A percentile compares a stretch with the other conserved stretches of the same genome.
phyloP scores from a whole-genome alignment of 1,140 invertebrate species.

The Plectrocnemia conspersa region DNA sequence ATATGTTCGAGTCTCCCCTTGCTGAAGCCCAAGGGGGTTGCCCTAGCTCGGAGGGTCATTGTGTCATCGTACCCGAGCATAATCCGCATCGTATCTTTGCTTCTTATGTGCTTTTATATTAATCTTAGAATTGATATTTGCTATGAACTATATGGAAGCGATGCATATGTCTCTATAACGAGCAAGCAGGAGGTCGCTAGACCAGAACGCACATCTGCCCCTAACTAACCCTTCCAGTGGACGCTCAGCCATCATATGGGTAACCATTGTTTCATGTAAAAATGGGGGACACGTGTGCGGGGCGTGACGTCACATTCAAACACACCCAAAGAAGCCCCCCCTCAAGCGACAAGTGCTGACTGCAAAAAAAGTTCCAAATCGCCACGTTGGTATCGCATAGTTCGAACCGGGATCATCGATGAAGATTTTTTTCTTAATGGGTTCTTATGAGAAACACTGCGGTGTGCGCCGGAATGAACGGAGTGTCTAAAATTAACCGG shows the following conservation, averaged over 20 bases:
- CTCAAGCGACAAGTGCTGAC: too few relatives aligned
- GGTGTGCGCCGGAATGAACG: slow-evolving; percentile 13
- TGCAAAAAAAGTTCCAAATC: too few relatives aligned
- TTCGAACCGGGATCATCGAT: not conserved
- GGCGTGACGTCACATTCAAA: not conserved
- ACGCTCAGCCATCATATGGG: not conserved
- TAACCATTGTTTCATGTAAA: slow-evolving; percentile 14
- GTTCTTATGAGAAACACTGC: slow-evolving; percentile 9
- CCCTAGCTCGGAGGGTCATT: slow-evolving; percentile 26
- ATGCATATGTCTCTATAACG: not conserved
- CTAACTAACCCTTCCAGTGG: not conserved
- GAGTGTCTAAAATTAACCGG: slow-evolving; percentile 32
- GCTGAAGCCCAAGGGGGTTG: slow-evolving; percentile 15
- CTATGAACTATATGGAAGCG: not conserved
- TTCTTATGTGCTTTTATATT: too few relatives aligned
- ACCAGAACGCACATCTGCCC: slow-evolving; percentile 30
- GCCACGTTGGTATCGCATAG: not conserved
- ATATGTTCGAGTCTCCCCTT: slow-evolving; percentile 1
- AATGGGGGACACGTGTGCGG: not conserved
- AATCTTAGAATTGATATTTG: too few relatives aligned
- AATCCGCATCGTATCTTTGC: too few relatives aligned
- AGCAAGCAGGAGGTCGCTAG: slow-evolving; percentile 20
- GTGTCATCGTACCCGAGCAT: slow-evolving; percentile 25
- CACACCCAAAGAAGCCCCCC: too few relatives aligned
- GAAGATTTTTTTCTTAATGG: slow-evolving; percentile 16